phyloP scores from a whole-genome alignment of 2,113 vertebrate species.

The Tachuris rubrigastra region DNA sequence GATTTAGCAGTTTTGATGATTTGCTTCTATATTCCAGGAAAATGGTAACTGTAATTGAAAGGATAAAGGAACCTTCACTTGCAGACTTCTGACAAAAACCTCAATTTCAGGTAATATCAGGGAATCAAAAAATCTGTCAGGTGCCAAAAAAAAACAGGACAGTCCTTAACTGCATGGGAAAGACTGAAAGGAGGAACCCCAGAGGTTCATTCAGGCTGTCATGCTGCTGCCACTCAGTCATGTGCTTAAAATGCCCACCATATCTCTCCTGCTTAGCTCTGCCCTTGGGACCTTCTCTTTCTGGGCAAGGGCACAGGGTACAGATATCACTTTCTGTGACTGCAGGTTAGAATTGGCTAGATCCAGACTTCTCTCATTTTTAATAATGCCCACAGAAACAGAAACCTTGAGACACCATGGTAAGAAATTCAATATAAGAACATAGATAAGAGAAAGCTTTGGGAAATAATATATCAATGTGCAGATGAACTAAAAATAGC shows the following conservation, averaged over 20 bases:
- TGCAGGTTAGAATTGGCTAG: neutral
- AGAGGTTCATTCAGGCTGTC: neutral
- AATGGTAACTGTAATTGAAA: neutral
- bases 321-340: neutral
- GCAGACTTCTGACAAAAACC: neutral
- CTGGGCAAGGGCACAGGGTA: neutral
- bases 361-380: neutral
- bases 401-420: neutral
- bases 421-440: neutral
- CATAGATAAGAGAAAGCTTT: neutral
- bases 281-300: neutral
- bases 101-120: neutral
- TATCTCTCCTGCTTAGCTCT: neutral
- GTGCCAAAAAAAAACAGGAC: neutral
- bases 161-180: neutral
- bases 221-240: rapidly evolving
- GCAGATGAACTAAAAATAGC: neutral
- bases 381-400: slow-evolving; percentile 12
- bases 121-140: neutral
- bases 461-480: neutral
- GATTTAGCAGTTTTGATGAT: neutral
- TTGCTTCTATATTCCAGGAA: neutral
- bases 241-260: neutral
- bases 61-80: neutral
- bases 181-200: neutral